These are phyloP conservation scores for Chaetodon trifascialis DNA, from an alignment of 2,113 vertebrate genomes.

Conservation along the genomic window DNA sequence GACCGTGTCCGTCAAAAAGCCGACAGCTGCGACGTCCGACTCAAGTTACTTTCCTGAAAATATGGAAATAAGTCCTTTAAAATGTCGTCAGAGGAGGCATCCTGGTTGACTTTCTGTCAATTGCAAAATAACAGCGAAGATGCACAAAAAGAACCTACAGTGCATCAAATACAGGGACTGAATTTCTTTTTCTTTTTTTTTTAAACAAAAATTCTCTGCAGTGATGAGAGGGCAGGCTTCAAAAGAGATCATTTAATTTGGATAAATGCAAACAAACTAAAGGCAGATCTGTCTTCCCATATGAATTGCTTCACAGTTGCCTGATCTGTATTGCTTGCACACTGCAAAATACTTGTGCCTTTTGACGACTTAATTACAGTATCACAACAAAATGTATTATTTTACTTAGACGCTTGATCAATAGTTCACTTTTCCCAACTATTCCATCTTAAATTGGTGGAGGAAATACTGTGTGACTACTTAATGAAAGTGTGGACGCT, in stretches of 20 bases:
- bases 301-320: background rate
- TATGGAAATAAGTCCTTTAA: background rate
- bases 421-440: background rate
- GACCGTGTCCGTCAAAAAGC: background rate
- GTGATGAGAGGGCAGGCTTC: background rate
- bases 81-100: too few relatives aligned
- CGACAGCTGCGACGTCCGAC: too few relatives aligned
- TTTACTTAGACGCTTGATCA: background rate
- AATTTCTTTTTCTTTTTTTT: too few relatives aligned
- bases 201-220: too few relatives aligned
- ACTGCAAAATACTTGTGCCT: too few relatives aligned
- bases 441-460: background rate
- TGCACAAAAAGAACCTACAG: background rate
- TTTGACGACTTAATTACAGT: background rate
- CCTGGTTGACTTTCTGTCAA: background rate
- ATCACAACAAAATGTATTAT: background rate
- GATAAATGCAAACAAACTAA: background rate
- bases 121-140: background rate
- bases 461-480: background rate
- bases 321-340: background rate
- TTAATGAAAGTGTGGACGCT: background rate
- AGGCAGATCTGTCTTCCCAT: background rate
- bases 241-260: background rate
- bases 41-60: background rate
- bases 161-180: background rate